Percentiles rank a stretch among this genome's conserved stretches.
These are phyloP conservation scores for Dascyllus trimaculatus DNA, from an alignment of 2,113 vertebrate genomes.

Conservation along the genomic window DNA sequence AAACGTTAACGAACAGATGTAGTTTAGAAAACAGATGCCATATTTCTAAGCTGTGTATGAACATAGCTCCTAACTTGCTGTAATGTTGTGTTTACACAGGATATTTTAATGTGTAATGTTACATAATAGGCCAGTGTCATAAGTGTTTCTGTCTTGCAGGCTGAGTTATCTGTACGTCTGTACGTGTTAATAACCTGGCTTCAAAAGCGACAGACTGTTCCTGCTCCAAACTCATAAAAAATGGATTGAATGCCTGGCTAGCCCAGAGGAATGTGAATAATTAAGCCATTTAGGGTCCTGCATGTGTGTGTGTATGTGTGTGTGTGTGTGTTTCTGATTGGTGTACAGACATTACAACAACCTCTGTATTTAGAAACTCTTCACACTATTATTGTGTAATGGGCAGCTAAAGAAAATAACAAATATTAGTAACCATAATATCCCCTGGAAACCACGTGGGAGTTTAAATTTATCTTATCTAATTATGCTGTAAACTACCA, in stretches of 20 bases:
- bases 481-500: not conserved
- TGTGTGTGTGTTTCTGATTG: slow-evolving; percentile 33
- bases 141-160: slow-evolving; percentile 37
- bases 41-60: not conserved
- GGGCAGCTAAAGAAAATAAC: slow-evolving; percentile 24
- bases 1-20: slow-evolving; percentile 12
- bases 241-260: slow-evolving; percentile 68
- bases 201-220: slow-evolving; percentile 61
- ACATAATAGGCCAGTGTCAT: slow-evolving; percentile 24
- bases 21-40: slow-evolving; percentile 10
- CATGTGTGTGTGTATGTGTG: slow-evolving; percentile 28
- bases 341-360: slow-evolving; percentile 15
- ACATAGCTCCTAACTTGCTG: not conserved
- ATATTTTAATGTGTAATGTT: slow-evolving; percentile 16
- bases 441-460: not conserved
- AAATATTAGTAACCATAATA: slow-evolving; percentile 1
- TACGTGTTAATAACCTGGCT: slow-evolving; percentile 65
- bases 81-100: not conserved
- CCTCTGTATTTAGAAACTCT: slow-evolving; percentile 4
- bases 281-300: slow-evolving; percentile 66
- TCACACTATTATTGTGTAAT: slow-evolving; percentile 3
- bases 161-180: slow-evolving; percentile 33
- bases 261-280: slow-evolving; percentile 79
- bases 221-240: slow-evolving; percentile 72
- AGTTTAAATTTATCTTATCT: not conserved